Evolutionary conservation across 2,888 invertebrate genomes (phyloP).

Genomic region (Cyrtodaria siliqua): DNA sequence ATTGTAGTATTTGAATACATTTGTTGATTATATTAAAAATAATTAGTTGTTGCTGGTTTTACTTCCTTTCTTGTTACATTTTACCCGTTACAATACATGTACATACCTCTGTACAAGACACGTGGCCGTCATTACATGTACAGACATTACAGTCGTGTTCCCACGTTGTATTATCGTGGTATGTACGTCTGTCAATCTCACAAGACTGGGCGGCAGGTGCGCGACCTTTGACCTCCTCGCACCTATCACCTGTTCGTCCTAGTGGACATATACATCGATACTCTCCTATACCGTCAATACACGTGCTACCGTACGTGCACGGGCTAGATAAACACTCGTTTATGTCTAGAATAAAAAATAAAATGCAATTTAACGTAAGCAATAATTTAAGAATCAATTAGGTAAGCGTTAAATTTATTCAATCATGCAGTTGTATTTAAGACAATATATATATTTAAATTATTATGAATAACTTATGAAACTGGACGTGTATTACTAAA

Average conservation of each 20-base stretch:
- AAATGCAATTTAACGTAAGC: too few species aligned
- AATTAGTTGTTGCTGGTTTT: too few species aligned
- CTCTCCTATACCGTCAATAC: constrained; percentile 92
- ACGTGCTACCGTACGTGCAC: constrained; percentile 92
- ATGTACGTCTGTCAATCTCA: constrained; percentile 88
- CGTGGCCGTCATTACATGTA: constrained; percentile 91
- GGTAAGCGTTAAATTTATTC: too few species aligned
- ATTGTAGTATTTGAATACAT: too few species aligned
- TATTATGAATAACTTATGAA: too few species aligned
- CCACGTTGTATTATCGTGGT: constrained; percentile 91
- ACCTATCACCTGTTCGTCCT: constrained; percentile 78
- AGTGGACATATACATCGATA: constrained; percentile 88
- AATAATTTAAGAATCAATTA: too few species aligned
- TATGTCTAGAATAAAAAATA: constrained; percentile 87
- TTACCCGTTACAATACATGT: too few species aligned
- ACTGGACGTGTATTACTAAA: too few species aligned
- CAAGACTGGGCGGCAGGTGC: constrained; percentile 85
- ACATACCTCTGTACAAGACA: constrained; percentile 90
- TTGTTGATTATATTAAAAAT: too few species aligned
- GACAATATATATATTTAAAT: too few species aligned
- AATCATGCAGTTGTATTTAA: too few species aligned
- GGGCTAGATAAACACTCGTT: constrained; percentile 93
- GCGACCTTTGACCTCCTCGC: constrained; percentile 80
- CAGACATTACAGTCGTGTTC: constrained; percentile 96
- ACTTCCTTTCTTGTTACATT: too few species aligned